Percentiles rank a stretch among this genome's conserved stretches.
These are phyloP conservation scores for Apteryx mantelli DNA, from an alignment of 2,113 vertebrate genomes.

Conservation along the genomic window DNA sequence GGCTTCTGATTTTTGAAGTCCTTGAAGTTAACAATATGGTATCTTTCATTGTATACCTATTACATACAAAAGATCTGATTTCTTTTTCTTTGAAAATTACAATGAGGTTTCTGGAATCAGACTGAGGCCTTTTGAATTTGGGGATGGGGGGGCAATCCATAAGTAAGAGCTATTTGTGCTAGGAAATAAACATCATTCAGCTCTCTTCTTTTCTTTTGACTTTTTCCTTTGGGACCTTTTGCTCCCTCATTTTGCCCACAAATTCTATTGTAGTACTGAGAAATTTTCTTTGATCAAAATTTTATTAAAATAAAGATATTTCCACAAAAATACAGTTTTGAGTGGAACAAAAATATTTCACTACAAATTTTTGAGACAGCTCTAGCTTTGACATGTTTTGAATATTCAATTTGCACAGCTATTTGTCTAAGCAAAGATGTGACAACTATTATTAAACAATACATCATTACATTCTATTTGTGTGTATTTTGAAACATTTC, in stretches of 20 bases:
- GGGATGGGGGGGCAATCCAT: neutral
- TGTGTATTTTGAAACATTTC: neutral
- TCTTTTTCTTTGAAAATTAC: neutral
- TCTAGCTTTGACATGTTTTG: neutral
- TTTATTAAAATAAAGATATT: neutral
- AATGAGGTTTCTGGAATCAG: neutral
- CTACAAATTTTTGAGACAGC: neutral
- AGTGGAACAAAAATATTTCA: neutral
- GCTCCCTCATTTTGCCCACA: neutral
- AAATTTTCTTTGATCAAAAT: neutral
- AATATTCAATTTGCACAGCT: neutral
- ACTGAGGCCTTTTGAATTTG: neutral
- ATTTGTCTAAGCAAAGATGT: slow-evolving; percentile 8
- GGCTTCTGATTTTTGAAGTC: neutral
- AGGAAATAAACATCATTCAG: neutral
- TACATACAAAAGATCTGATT: neutral
- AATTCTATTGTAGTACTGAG: neutral
- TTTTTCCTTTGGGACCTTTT: neutral
- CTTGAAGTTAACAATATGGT: neutral
- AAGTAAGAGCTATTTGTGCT: neutral
- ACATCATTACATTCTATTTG: neutral
- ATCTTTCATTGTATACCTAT: neutral
- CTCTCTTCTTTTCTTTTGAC: neutral
- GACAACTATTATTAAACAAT: slow-evolving; percentile 29
- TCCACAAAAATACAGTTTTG: neutral